A percentile compares a stretch with the other conserved stretches of the same genome.
phyloP scores from a whole-genome alignment of 2,888 invertebrate genomes.

The Chloroclystis v-ata region DNA sequence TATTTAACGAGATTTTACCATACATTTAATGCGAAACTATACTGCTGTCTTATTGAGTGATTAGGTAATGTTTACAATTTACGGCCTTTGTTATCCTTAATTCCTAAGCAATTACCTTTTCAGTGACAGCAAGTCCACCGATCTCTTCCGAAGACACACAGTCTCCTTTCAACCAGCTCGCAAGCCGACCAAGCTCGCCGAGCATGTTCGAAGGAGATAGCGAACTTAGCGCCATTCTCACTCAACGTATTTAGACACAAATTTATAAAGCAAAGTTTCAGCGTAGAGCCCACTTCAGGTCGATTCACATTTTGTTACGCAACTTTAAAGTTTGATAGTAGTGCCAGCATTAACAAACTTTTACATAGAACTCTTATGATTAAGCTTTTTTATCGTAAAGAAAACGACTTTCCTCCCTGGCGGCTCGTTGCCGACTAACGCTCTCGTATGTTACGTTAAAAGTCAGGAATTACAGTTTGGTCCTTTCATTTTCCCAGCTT shows the following conservation, averaged over 20 bases:
- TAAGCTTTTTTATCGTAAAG: slow-evolving; percentile 10
- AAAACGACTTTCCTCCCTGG: slow-evolving; percentile 30
- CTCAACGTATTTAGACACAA: neutral
- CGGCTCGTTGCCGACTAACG: slow-evolving; percentile 41
- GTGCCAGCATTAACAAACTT: slow-evolving; percentile 14
- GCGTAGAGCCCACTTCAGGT: neutral
- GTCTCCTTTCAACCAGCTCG: slow-evolving; percentile 68
- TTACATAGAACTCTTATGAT: slow-evolving; percentile 20
- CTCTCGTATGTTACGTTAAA: slow-evolving; percentile 37
- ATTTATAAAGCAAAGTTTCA: neutral
- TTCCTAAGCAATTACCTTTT: slow-evolving; percentile 51
- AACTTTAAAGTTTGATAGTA: too few species aligned
- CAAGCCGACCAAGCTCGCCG: slow-evolving; percentile 64
- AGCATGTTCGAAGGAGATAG: slow-evolving; percentile 63
- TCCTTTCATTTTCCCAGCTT: slow-evolving; percentile 20
- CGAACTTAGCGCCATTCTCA: slow-evolving; percentile 61
- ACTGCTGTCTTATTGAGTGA: too few species aligned
- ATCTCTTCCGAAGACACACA: slow-evolving; percentile 62
- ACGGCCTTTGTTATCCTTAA: too few species aligned
- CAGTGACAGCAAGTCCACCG: slow-evolving; percentile 63
- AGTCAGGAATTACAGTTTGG: slow-evolving; percentile 38
- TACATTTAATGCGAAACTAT: too few species aligned
- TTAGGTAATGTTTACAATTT: too few species aligned
- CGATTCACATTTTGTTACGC: slow-evolving; percentile 10
- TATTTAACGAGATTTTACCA: too few species aligned